Evolutionary conservation across 2,113 vertebrate genomes (phyloP), one percentile per base, ranked within the genome.

Genomic region (Herpailurus yagouaroundi): DNA sequence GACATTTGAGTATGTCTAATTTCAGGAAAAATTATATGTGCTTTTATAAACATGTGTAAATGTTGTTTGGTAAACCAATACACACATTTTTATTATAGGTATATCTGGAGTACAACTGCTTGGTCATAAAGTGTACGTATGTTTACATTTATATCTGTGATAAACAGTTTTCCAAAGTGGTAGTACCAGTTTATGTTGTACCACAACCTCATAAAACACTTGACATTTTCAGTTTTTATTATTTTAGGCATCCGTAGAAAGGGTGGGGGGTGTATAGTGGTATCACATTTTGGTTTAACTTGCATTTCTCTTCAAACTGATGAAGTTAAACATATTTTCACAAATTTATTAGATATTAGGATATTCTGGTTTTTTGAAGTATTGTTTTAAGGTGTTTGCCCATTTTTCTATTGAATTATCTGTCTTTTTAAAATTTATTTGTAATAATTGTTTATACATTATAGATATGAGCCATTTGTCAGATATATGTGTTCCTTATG

Each of bases 351-450:
- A 31, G 27, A 27, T 33, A 91, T 86, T 80, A 91, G 33, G 33
- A 71, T 68, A 71, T 71, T 71, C 31, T 79, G 18, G 3, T 48
- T 86, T 82, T 91, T 57, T 80, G 73, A 79, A 48, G 25, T 48
- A 12, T 4, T 79, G 6, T 69, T 86, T 91, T 79, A 71, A 91
- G 18, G 68, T 69, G 18, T 86, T 69, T 77, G 38, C 9, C 21
- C 55, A 81, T 79, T 79, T 91, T 92, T 87, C 5, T 66, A 74
- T 36, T 96, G 55, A 7, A 52, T 77, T 85, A 31, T n/a, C 60
- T 85, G 23, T 95, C 69, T 38, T n/a, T 71, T 91, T 74, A 74
- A 41, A 74, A 63, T 38, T 84, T 25, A 95, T 77, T 85, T 91
- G 25, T 85, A 76, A 77, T 23, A 45, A 48, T 90, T 95, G 23